Base-by-base conservation (phyloP, 1,140 invertebrate species). In the Drosophila bipectinata region DNA sequence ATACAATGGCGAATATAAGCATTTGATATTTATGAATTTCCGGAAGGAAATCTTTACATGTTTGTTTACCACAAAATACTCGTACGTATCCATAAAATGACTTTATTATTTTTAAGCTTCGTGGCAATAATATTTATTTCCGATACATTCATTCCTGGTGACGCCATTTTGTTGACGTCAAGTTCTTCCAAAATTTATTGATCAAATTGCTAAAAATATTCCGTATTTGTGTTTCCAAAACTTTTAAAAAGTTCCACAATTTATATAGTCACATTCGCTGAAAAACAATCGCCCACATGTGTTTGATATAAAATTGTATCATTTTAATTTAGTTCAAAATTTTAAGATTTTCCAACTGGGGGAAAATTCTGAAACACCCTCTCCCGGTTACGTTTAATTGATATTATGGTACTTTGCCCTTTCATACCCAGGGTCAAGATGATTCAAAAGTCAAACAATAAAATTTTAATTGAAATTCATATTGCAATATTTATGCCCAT, bases 401-500 rank as follows among this genome's bases (percentile, higher is more conserved):
- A 69, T 54, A 68, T 24, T 28, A 15, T 48, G 41, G 24, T 48
- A 69, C 67, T 69, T 69, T 71, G 67, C 68, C 68, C 67, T 71
- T 69, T 57, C 18, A 18, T 24, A 47, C 53, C 44, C 41, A 57
- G 64, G 63, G 63, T 57, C 67, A 48, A 57, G 63, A 49, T 49
- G 18, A 74, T 66, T 71, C 49, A 47, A 73, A 55, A 41, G 21
- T 54, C 52, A 34, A 73, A 73, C 71, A 72, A 73, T 73, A 39
- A 21, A 37, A 41, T 28, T 37, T 75, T 66, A 75, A 75, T 75
- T 75, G 72, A 74, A 74, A 74, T 75, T 66, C 48, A 51, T 57
- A 74, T 56, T 52, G n/a, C 41, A 28, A 32, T 54, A 52, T 57
- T 28, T 30, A 30, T 47, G 34, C 30, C 30, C 30, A 39, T 55